phyloP scores from a whole-genome alignment of 2,113 vertebrate species.

The Phasianus colchicus region DNA sequence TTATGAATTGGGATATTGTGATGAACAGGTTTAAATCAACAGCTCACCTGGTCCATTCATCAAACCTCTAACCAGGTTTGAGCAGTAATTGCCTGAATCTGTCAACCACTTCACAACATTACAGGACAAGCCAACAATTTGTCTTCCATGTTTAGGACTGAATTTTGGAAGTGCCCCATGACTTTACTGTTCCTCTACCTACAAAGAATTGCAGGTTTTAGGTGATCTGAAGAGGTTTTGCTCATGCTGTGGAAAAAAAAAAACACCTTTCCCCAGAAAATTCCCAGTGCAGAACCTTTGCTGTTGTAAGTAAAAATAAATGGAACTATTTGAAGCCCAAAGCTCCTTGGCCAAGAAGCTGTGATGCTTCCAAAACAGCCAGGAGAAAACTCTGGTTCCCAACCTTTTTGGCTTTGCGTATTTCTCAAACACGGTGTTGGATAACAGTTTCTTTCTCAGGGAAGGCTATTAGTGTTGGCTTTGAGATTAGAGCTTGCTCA shows the following conservation, averaged over 20 bases:
- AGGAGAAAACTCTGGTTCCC: not conserved
- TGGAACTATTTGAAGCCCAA: not conserved
- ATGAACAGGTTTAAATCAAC: not conserved
- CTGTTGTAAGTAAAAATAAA: not conserved
- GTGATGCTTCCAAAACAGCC: not conserved
- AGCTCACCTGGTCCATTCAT: not conserved
- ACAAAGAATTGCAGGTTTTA: not conserved
- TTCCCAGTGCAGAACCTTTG: not conserved
- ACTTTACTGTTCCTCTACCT: not conserved
- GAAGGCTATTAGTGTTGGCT: not conserved
- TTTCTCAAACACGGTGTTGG: not conserved
- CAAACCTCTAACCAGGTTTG: not conserved
- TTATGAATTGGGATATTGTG: not conserved
- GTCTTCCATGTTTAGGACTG: not conserved
- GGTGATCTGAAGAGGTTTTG: rapidly evolving
- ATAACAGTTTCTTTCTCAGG: not conserved
- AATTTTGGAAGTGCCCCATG: not conserved
- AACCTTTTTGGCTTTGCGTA: not conserved
- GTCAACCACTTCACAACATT: not conserved
- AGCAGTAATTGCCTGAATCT: not conserved
- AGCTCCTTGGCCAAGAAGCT: rapidly evolving
- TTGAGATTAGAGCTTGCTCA: slow-evolving; percentile 13
- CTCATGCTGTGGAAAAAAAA: not conserved
- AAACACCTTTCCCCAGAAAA: not conserved
- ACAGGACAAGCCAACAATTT: not conserved